phyloP scores from a whole-genome alignment of 2,797 vertebrate species.

The Epinephelus malabaricus region DNA sequence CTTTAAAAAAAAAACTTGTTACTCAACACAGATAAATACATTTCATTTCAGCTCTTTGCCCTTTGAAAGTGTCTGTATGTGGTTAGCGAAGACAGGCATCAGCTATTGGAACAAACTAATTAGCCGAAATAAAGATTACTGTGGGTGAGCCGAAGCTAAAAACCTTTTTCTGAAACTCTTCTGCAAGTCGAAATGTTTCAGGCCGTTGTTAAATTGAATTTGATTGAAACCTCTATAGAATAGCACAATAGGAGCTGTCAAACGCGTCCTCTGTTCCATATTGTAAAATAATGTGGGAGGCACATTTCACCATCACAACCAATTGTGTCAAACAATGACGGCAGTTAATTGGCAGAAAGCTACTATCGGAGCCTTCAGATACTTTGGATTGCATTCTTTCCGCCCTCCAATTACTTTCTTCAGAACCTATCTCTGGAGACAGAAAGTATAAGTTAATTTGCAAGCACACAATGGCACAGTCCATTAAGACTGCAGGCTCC shows the following conservation, averaged over 20 bases:
- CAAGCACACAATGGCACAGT: slow-evolving; percentile 61
- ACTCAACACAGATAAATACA: background rate
- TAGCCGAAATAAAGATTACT: slow-evolving; percentile 11
- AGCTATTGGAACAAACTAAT: slow-evolving; percentile 19
- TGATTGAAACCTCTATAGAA: slow-evolving; percentile 41
- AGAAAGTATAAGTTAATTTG: slow-evolving; percentile 64
- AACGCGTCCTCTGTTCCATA: slow-evolving; percentile 38
- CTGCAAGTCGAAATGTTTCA: slow-evolving; percentile 38
- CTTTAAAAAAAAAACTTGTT: background rate
- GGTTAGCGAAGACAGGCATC: background rate
- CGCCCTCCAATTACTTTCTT: slow-evolving; percentile 55
- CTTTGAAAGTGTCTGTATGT: background rate
- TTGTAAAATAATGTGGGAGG: slow-evolving; percentile 53
- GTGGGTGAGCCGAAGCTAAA: slow-evolving; percentile 7
- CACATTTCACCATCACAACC: slow-evolving; percentile 51
- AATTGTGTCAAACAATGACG: slow-evolving; percentile 69
- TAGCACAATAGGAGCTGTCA: slow-evolving; percentile 61
- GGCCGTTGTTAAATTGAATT: slow-evolving; percentile 40
- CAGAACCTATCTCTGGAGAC: slow-evolving; percentile 57
- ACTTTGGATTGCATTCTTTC: slow-evolving; percentile 53
- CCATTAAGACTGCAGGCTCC: slow-evolving; percentile 60
- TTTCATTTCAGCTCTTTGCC: background rate
- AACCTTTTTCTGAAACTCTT: background rate
- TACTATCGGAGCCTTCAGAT: slow-evolving; percentile 54
- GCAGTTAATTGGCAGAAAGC: slow-evolving; percentile 65